Evolutionary conservation across 1,140 invertebrate species (phyloP).

Genomic region (Listronotus bonariensis): DNA sequence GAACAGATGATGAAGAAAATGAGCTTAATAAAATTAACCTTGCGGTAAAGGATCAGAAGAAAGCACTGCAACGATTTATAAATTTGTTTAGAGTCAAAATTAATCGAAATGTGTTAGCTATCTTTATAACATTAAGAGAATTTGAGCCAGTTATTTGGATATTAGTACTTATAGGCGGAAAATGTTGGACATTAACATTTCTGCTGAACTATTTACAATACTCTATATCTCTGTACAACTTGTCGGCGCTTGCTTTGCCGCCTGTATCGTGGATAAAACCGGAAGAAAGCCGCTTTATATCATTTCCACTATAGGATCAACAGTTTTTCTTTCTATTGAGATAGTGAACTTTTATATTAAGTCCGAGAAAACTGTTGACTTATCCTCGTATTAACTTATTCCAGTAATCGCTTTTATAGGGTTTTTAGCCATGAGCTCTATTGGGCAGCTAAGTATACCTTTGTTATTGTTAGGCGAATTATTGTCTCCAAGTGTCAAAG

Average conservation of each 20-base stretch:
- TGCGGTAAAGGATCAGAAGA: conserved; percentile 57
- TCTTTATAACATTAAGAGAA: conserved; percentile 68
- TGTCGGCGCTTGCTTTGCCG: conserved; percentile 65
- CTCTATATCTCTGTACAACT: conserved; percentile 71
- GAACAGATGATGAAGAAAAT: conserved; percentile 61
- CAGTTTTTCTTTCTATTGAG: conserved; percentile 60
- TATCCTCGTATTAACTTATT: conserved; percentile 49
- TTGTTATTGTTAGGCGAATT: conserved; percentile 76
- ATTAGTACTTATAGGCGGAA: conserved; percentile 75
- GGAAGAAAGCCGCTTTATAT: conserved; percentile 72
- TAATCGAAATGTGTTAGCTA: conserved; percentile 68
- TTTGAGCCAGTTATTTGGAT: conserved; percentile 79
- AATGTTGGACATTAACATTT: conserved; percentile 65
- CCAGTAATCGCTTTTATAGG: conserved; percentile 69
- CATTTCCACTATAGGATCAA: conserved; percentile 63
- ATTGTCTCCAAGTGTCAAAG: conserved; percentile 72
- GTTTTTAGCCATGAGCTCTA: conserved; percentile 71
- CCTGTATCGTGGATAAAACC: conserved; percentile 70
- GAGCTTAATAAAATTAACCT: conserved; percentile 67
- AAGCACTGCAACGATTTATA: conserved; percentile 58
- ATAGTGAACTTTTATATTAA: conserved; percentile 62
- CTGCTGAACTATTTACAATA: conserved; percentile 56
- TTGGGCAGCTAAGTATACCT: conserved; percentile 74
- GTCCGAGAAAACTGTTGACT: conserved; percentile 41
- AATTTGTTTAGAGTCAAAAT: conserved; percentile 63